phyloP scores from a whole-genome alignment of 2,113 vertebrate genomes.

The Geococcyx californianus region DNA sequence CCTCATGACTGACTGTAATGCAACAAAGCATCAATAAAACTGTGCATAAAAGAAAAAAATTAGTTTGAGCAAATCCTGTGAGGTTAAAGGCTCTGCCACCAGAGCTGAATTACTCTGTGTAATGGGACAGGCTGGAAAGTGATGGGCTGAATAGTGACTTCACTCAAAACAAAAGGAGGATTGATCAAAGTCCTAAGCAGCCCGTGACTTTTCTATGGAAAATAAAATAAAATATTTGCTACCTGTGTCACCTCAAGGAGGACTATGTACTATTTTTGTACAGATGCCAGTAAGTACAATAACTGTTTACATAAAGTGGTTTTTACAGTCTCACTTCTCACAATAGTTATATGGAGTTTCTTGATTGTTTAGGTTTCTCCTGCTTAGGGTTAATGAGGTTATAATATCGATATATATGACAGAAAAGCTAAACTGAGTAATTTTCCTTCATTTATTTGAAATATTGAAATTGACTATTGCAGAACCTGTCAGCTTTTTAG shows the following conservation, averaged over 20 bases:
- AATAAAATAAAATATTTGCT: not conserved
- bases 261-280: not conserved
- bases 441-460: not conserved
- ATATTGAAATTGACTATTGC: not conserved
- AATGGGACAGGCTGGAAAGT: not conserved
- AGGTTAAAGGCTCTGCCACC: not conserved
- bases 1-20: not conserved
- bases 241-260: not conserved
- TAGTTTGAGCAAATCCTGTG: not conserved
- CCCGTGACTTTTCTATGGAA: not conserved
- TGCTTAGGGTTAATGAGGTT: not conserved
- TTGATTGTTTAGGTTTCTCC: not conserved
- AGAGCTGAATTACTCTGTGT: not conserved
- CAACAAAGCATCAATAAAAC: not conserved
- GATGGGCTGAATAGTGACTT: not conserved
- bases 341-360: not conserved
- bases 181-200: not conserved
- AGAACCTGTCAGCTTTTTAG: not conserved
- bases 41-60: fast-evolving
- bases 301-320: not conserved
- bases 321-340: not conserved
- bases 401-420: not conserved
- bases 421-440: not conserved
- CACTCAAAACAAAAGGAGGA: fast-evolving
- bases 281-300: not conserved